Base-by-base conservation (phyloP, 37 sponge, comb jelly and placozoan species). In the Mnemiopsis leidyi region DNA sequence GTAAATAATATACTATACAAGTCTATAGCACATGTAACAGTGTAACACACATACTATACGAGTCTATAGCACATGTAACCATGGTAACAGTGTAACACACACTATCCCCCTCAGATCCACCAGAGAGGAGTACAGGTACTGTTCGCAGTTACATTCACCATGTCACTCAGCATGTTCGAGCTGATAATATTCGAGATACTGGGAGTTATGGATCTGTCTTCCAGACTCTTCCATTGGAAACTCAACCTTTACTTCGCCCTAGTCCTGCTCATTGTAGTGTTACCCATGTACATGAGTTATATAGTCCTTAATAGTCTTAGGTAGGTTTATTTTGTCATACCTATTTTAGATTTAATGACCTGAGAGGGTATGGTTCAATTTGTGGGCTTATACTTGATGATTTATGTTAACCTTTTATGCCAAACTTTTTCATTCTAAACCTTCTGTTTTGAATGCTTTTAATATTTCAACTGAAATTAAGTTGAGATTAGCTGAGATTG, bases 131-230 rank as follows among this genome's bases (percentile, higher is more conserved):
- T 97, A 24, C 97, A 96, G 77, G 38, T 95, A 0, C 69, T 97
- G 40, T 98, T 98, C 93, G 96, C 99, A 9, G 93, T 96, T 16
- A 98, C 97, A 35, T 98, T 98, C 93, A 93, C 96, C 29, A 96
- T 98, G 77, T 98, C 99, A 18, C 96, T 96, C 93, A 96, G 96
- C 0, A 96, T 98, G 96, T 98, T 98, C 83, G 99, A 97, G 92
- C 93, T 98, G 30, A 97, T 98, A 88, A 98, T 98, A 93, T 97
- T 97, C 69, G 99, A 98, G 68, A 98, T 98, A 21, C 69, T 96
- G 39, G 98, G 95, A 30, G 83, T 96, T 39, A 69, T 98, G 93
- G 97, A 95, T 35, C 93, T 29, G 83, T 96, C 96, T 68, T 95
- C 95, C 67, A 95, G 98, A 0, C 95, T 94, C 92, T 96, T 97